Evolutionary conservation across 2,113 vertebrate genomes (phyloP), one percentile per base, ranked within the genome.

Genomic region (Heliornis fulica): DNA sequence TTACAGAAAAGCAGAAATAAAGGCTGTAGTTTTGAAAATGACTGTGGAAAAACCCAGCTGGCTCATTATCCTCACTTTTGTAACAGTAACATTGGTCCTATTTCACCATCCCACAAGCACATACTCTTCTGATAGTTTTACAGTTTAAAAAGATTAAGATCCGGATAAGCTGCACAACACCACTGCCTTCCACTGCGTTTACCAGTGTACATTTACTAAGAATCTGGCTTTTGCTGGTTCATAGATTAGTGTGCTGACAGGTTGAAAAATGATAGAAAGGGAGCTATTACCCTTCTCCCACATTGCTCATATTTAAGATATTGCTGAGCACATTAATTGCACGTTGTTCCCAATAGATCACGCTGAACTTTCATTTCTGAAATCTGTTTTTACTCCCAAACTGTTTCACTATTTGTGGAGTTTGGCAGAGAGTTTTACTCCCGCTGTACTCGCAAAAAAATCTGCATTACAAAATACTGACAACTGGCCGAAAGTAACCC

Each of bases 281-380:
- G 93, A 96, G 94, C 92, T 94, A 94, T 96, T 96, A 96, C 96
- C 94, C 92, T 90, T 94, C 94, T 97, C 94, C 94, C 94, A 97
- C 96, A 92, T 94, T 93, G 95, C 72, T 96, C 94, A 84, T 93
- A 92, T 96, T 96, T 90, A 93, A 96, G 88, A 94, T 95, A 95
- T 81, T 89, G 83, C 90, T 94, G 92, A 94, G 92, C 90, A 96
- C 69, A 76, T 95, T 97, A 97, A 96, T 95, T 97, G 90, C 92
- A 90, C 65, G 25, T 87, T 97, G 93, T 94, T 96, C 90, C 88
- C 76, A 91, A 64, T 82, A 93, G 88, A 94, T 96, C 80, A 71
- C 82, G 90, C 69, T 97, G 93, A 97, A 96, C 90, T 96, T 96
- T 96, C 61, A 77, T 93, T 95, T 96, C 88, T 95, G 83, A 96